A percentile compares a stretch with the other conserved stretches of the same genome.
These are phyloP conservation scores for Ataeniobius toweri DNA, from an alignment of 2,797 vertebrate genomes.

Conservation along the genomic window DNA sequence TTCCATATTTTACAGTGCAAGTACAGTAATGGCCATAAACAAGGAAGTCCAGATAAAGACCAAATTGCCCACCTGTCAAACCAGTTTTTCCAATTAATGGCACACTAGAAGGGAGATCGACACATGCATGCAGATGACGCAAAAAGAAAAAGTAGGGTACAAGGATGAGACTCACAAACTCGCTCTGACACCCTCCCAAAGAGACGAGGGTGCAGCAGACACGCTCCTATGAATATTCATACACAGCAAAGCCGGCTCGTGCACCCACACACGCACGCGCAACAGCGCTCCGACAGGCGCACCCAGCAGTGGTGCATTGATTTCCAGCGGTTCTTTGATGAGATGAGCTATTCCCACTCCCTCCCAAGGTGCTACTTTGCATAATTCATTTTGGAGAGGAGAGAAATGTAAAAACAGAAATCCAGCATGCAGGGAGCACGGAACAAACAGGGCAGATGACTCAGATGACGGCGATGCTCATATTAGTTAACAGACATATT, in stretches of 20 bases:
- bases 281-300: conserved; percentile 54
- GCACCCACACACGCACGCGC: conserved; percentile 43
- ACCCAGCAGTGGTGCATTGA: conserved; percentile 76
- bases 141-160: conserved; percentile 58
- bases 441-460: conserved; percentile 66
- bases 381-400: conserved; percentile 78
- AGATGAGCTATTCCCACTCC: conserved; percentile 79
- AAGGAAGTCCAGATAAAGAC: conserved; percentile 65
- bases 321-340: conserved; percentile 80
- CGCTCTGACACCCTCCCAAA: conserved; percentile 51
- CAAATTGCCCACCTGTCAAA: conserved; percentile 70
- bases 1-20: conserved; percentile 55
- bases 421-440: conserved; percentile 64
- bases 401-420: conserved; percentile 73
- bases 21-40: conserved; percentile 76
- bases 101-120: conserved; percentile 50
- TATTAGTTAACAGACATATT: conserved; percentile 72
- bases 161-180: conserved; percentile 39
- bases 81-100: conserved; percentile 67
- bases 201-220: conserved; percentile 49
- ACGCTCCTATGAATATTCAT: conserved; percentile 63
- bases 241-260: conserved; percentile 44
- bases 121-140: conserved; percentile 51
- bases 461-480: conserved; percentile 50
- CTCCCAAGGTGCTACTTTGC: conserved; percentile 80